Evolutionary conservation across 2,113 vertebrate genomes (phyloP).

Genomic region (Ctenomys sociabilis): DNA sequence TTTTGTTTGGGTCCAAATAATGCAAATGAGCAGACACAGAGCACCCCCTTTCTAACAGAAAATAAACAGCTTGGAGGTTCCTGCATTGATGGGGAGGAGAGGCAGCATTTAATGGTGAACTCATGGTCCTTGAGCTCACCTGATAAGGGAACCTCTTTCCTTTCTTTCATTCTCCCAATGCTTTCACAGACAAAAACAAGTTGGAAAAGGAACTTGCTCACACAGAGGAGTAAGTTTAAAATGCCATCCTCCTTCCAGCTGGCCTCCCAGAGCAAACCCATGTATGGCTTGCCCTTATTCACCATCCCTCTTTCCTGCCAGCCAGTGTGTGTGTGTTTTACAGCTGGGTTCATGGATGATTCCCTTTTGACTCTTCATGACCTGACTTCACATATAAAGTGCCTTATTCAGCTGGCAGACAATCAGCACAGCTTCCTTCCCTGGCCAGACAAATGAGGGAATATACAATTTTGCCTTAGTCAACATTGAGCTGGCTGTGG

Average conservation of each 20-base stretch:
- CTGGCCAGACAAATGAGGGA: background rate
- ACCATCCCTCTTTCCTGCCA: conserved; percentile 23
- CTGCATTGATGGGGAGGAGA: background rate
- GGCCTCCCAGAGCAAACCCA: conserved; percentile 38
- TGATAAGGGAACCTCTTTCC: conserved; percentile 47
- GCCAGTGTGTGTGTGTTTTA: background rate
- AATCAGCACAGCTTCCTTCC: background rate
- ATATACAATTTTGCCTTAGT: background rate
- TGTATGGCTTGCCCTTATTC: conserved; percentile 50
- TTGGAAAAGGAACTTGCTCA: conserved; percentile 46
- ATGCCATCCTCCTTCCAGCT: background rate
- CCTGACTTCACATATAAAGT: conserved; percentile 27
- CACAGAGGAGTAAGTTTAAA: conserved; percentile 37
- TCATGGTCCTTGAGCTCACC: conserved; percentile 72
- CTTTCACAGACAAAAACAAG: conserved; percentile 71
- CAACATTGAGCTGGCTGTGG: too few species aligned
- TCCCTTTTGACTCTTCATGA: conserved; percentile 31
- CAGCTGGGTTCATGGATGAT: background rate
- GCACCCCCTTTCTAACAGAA: conserved; percentile 60
- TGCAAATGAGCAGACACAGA: conserved; percentile 72
- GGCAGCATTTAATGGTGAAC: conserved; percentile 33
- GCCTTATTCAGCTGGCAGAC: conserved; percentile 57
- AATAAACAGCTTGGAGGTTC: conserved; percentile 55
- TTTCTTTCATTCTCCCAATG: conserved; percentile 68
- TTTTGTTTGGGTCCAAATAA: conserved; percentile 72